Evolutionary conservation across 2,113 vertebrate genomes (phyloP), one percentile per base, ranked within the genome.

Genomic region (Xerus inauris): DNA sequence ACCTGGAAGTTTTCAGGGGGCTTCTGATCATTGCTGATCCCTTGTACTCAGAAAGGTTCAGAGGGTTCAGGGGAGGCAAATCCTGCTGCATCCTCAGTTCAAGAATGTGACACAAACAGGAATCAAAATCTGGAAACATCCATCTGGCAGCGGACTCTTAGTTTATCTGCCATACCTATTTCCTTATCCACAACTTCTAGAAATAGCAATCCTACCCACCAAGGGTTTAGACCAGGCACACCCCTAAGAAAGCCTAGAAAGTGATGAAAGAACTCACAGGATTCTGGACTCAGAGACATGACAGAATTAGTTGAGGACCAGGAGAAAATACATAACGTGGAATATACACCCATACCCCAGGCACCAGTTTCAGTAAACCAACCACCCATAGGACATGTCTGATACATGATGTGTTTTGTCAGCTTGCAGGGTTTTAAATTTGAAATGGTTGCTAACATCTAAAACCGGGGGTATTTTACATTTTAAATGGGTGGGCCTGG

Each of bases 401-500:
- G 59, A 87, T 54, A 19, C 35, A 94, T 4, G 47, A 6, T 65
- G 30, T 72, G 14, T 49, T 96, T 95, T 72, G 35, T 64, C 65
- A 57, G 45, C 64, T 45, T 24, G 6, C 1, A 45, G 42, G 86
- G 16, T 77, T 81, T 93, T 32, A 54, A 47, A 81, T 89, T 62
- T 82, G 10, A 92, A 90, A 62, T 62, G 32, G 65, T 72, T 67
- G n/a, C 47, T 64, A 79, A 65, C 47, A 54, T 45, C 79, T 84
- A 83, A 73, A 76, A 35, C 69, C 28, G 38, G n/a, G 47, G 45
- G 10, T 42, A 32, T 64, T 92, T 59, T n/a, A 42, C 51, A 45
- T 82, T 94, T 83, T 24, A 81, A 94, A 59, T n/a, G 57, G 49
- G 38, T 26, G 69, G 82, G 26, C n/a, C n/a, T 94, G 80, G 54